Percentiles rank a stretch among this genome's conserved stretches.
These are phyloP conservation scores for Dendrocincla fuliginosa DNA, from an alignment of 2,797 vertebrate species.

Conservation along the genomic window DNA sequence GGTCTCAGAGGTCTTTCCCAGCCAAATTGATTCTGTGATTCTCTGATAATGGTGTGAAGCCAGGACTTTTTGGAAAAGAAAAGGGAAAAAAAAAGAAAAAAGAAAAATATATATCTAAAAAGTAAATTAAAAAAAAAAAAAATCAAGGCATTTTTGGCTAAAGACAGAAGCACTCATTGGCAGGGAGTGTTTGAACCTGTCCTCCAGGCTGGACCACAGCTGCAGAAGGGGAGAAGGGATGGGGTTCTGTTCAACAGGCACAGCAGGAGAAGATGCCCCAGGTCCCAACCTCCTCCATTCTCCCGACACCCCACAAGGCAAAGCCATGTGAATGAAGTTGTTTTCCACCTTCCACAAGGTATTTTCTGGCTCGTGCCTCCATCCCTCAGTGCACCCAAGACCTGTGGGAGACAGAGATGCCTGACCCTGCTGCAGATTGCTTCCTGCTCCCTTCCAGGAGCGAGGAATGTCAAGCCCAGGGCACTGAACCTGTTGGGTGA, in stretches of 20 bases:
- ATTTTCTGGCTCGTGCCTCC: not conserved
- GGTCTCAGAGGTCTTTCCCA: not conserved
- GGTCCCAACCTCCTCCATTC: not conserved
- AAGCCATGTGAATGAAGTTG: not conserved
- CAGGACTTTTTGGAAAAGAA: not conserved
- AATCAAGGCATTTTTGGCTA: not conserved
- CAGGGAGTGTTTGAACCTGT: not conserved
- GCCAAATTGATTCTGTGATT: not conserved
- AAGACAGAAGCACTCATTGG: rapidly evolving
- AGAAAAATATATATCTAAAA: rapidly evolving
- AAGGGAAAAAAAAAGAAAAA: rapidly evolving
- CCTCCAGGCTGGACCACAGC: not conserved
- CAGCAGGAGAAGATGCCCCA: not conserved
- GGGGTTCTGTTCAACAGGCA: not conserved
- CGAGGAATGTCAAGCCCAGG: not conserved
- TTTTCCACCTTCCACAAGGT: not conserved
- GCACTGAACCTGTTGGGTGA: rapidly evolving
- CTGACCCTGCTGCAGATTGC: not conserved
- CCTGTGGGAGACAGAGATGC: not conserved
- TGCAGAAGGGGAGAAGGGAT: not conserved
- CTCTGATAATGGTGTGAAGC: too few species aligned
- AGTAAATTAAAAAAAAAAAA: too few species aligned
- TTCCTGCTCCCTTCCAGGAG: not conserved
- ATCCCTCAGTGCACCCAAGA: not conserved
- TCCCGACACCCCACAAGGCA: not conserved